Evolutionary conservation across 2,888 invertebrate genomes (phyloP).

Genomic region (Epirrhoe tristata): DNA sequence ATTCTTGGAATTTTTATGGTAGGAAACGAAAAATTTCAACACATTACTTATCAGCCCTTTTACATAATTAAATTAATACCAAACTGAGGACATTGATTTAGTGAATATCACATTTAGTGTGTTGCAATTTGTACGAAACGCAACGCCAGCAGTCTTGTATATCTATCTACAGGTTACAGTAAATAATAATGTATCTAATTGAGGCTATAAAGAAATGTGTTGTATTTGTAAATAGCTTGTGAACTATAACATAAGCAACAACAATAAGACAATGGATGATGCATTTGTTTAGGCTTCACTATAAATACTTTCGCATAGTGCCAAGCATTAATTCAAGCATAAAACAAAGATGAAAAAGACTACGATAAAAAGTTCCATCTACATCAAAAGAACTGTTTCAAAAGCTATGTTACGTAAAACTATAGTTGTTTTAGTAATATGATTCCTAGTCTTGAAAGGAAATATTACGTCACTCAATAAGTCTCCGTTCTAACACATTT

Average conservation of each 20-base stretch:
- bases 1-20: not conserved
- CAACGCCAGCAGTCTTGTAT: not conserved
- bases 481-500: no score
- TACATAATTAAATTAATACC: not conserved
- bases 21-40: not conserved
- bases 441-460: no score
- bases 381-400: no score
- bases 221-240: no score
- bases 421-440: no score
- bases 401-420: no score
- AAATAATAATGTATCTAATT: no score
- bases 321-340: not conserved
- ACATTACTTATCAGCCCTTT: not conserved
- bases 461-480: no score
- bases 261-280: constrained; percentile 2
- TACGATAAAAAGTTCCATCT: not conserved
- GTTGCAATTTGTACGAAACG: not conserved
- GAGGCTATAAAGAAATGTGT: no score
- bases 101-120: not conserved
- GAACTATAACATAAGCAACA: constrained; percentile 3
- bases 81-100: not conserved
- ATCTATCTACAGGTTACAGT: not conserved
- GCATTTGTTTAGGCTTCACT: not conserved
- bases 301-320: not conserved
- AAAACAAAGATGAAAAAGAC: not conserved